Conservation (phyloP, 2,113 vertebrate species). For the Psettodes erumei region DNA sequence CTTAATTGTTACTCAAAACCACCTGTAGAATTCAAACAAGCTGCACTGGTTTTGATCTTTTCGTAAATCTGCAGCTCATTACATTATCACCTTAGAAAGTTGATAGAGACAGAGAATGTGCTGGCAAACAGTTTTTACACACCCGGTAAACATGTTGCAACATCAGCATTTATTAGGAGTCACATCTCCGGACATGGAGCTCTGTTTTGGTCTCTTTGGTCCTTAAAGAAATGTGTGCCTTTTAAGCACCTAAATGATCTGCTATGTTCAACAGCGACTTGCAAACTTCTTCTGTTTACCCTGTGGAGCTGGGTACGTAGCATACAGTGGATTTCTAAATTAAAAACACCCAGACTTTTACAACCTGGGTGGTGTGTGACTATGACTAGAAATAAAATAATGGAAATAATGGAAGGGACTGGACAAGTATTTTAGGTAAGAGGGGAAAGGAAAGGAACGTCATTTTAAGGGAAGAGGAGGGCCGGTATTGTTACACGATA, state of each 20-base stretch:
- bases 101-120: neutral
- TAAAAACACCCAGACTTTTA: neutral
- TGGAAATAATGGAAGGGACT: neutral
- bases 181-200: neutral
- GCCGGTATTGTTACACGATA: conserved; percentile 9
- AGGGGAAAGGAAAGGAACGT: neutral
- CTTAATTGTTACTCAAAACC: neutral
- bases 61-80: neutral
- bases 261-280: neutral
- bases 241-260: neutral
- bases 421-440: neutral
- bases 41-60: neutral
- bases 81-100: neutral
- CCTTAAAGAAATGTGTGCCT: neutral
- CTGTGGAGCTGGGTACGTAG: neutral
- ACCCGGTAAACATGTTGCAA: neutral
- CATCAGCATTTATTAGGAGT: neutral
- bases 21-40: no score
- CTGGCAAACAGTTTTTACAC: no score
- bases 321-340: neutral
- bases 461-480: conserved; percentile 2
- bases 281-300: neutral
- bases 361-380: neutral
- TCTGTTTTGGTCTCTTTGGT: neutral
- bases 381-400: neutral